These are phyloP conservation scores for Harpalus rufipes DNA, from an alignment of 2,888 invertebrate species.

Conservation along the genomic window DNA sequence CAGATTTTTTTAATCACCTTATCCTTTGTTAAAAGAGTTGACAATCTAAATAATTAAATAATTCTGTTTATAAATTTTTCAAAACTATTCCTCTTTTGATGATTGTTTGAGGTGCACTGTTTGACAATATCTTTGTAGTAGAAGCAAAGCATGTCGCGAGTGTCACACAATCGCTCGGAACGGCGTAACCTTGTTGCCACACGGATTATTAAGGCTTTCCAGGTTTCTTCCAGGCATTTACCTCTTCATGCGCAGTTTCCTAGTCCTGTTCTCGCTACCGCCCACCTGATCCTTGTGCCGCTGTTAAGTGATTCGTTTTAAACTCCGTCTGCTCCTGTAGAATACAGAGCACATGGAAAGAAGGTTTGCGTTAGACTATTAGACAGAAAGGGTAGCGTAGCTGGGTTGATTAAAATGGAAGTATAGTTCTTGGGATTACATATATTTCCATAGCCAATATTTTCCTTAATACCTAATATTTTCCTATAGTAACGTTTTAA, in stretches of 20 bases:
- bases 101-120: background rate
- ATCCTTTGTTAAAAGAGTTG: too few species aligned
- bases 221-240: constrained; percentile 66
- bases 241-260: constrained; percentile 37
- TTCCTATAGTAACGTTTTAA: too few species aligned
- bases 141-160: constrained; percentile 10
- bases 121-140: constrained; percentile 4
- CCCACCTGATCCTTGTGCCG: background rate
- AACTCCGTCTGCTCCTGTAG: constrained; percentile 7
- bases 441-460: too few species aligned
- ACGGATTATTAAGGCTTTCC: constrained; percentile 65
- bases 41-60: too few species aligned
- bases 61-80: too few species aligned
- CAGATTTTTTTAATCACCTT: too few species aligned
- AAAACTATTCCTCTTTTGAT: too few species aligned
- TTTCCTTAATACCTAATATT: too few species aligned
- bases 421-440: too few species aligned
- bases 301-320: constrained; percentile 60
- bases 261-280: constrained; percentile 17
- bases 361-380: background rate
- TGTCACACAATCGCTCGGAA: background rate
- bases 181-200: constrained; percentile 57
- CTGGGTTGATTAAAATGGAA: too few species aligned
- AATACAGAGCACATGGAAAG: background rate
- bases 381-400: too few species aligned